Base-by-base conservation (phyloP, 2,888 invertebrate species). In the Acrobasis suavella region DNA sequence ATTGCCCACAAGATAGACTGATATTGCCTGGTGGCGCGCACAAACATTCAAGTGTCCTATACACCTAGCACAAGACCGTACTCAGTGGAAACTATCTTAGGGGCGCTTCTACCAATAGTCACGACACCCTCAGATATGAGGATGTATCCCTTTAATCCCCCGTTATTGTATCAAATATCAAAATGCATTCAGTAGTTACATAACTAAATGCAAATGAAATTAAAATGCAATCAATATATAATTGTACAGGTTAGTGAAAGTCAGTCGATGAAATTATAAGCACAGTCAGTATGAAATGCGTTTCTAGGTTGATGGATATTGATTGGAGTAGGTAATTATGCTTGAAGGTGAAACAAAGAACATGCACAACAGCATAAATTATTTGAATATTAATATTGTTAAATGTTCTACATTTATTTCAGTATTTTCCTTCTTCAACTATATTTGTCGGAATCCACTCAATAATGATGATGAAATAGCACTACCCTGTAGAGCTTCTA, bases 231-330 rank as follows among this genome's bases (percentile, higher is more conserved):
- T 10, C 39, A 10, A 42, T 10, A 42, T 10, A 2, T 42, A 10
- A 42, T 12, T 12, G 14, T 14, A 42, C 42, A 42, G 10, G 2
- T 2, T 42, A 42, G 9, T 0, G 12, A 10, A 42, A 42, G 42
- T 10, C 14, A 14, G 12, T 42, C 12, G 12, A 42, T 10, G 14
- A 10, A 42, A 42, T 14, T 42, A 12, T 2, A 46, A 46, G 1
- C 12, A n/a, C 46, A 46, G 14, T 14, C 46, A 46, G 6, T 46
- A 46, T 46, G 12, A 56, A 46, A 61, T 55, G n/a, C 16, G 38
- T 38, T 61, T 60, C 51, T 32, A 52, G 64, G 72, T 17, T 46
- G n/a, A 46, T 46, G n/a, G 7, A 32, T 46, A 46, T 46, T 46
- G 46, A 46, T 46, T 7, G 46, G n/a, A 1, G 46, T 46, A 14